phyloP scores from a whole-genome alignment of 1,140 invertebrate species.

The Heterodera carotae region DNA sequence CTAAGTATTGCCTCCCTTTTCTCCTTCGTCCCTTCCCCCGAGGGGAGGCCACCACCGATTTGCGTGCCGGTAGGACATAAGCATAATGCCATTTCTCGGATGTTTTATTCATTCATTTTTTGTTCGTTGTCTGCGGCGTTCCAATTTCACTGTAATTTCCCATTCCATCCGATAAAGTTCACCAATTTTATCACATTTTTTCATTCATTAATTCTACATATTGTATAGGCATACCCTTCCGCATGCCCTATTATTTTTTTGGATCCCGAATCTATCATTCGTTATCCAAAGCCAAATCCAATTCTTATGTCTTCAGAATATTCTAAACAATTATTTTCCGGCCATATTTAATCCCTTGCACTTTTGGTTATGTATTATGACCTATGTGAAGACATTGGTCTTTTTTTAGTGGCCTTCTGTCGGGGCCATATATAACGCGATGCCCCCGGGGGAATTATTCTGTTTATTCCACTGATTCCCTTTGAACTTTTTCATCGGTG shows the following conservation, averaged over 20 bases:
- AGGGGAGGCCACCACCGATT: too few species aligned
- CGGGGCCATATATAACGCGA: not conserved
- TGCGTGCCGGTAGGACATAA: too few species aligned
- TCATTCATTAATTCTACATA: too few species aligned
- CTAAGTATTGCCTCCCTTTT: too few species aligned
- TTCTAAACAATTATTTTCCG: not conserved
- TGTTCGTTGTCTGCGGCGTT: not conserved
- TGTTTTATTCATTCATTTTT: not conserved
- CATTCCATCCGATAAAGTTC: too few species aligned
- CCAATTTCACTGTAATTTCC: too few species aligned
- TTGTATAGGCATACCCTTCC: too few species aligned
- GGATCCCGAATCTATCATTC: too few species aligned
- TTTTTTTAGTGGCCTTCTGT: not conserved
- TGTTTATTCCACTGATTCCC: not conserved
- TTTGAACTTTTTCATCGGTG: not conserved
- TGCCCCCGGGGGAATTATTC: not conserved
- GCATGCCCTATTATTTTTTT: too few species aligned
- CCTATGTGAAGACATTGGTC: not conserved
- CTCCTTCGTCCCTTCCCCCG: too few species aligned
- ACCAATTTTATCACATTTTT: too few species aligned
- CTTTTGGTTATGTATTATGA: not conserved
- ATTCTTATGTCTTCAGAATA: not conserved
- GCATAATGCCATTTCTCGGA: not conserved
- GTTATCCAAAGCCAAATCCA: not conserved
- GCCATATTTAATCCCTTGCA: not conserved